phyloP scores from a whole-genome alignment of 2,797 vertebrate species.

The Adelosebastes latens region DNA sequence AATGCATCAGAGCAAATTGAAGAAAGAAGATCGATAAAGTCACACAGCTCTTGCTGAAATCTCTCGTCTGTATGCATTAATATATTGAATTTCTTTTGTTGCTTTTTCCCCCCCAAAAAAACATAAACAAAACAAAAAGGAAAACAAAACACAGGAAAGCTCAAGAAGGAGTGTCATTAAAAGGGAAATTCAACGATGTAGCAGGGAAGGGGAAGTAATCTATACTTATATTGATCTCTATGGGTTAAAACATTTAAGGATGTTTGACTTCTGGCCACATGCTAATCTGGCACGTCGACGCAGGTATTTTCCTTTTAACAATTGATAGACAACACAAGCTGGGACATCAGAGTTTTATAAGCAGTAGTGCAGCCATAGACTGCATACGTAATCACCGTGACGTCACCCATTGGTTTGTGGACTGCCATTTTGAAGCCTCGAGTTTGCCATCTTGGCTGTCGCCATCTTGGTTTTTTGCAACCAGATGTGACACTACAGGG shows the following conservation, averaged over 20 bases:
- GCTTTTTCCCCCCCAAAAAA: not conserved
- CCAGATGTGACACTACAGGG: not conserved
- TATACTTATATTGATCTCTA: not conserved
- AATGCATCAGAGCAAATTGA: constrained; percentile 43
- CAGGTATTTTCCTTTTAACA: not conserved
- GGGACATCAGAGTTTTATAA: not conserved
- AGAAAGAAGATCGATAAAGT: constrained; percentile 53
- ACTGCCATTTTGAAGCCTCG: no score
- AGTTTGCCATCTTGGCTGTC: no score
- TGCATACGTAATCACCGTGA: not conserved
- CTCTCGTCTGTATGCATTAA: constrained; percentile 17
- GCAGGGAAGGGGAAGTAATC: not conserved
- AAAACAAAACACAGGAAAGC: constrained; percentile 7
- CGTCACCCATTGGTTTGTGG: not conserved
- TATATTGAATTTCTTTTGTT: constrained; percentile 38
- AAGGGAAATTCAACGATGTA: constrained; percentile 11
- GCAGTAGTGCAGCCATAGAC: not conserved
- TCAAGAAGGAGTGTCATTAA: constrained; percentile 6
- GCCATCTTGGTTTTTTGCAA: not conserved
- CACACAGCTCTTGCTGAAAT: constrained; percentile 29
- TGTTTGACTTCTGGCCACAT: not conserved
- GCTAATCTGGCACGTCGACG: not conserved
- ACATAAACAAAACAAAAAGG: constrained; percentile 25
- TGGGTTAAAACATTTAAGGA: not conserved
- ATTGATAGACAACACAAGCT: not conserved